Evolutionary conservation across 2,113 vertebrate species (phyloP), one percentile per base, ranked within the genome.

Genomic region (Semnornis frantzii): DNA sequence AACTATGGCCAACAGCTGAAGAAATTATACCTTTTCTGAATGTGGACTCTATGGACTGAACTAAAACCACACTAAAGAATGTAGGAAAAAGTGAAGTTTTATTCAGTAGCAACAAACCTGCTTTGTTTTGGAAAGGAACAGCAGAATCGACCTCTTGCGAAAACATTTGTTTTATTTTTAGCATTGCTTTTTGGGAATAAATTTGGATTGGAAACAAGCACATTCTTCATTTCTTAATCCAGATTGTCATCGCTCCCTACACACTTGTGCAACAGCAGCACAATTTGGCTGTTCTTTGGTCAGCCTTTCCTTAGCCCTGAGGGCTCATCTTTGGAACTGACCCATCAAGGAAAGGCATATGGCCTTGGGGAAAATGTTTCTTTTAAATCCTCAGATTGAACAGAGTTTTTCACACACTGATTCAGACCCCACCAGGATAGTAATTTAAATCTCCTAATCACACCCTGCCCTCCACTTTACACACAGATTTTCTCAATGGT

Each of bases 281-380:
- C 3, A 13, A 72, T 78, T 94, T 94, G 84, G 59, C 83, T 68
- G 62, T 52, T 60, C 69, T 95, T 91, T 74, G 88, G 84, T 93
- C 87, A 92, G 90, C 27, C 64, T 90, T 89, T 93, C 65, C 89
- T 69, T 84, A 94, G 82, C 27, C 64, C 75, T 52, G 60, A 21
- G 91, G 92, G 95, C 70, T 96, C 91, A 95, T 97, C 80, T 94
- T 82, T 30, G 97, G 93, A 96, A 89, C 58, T 95, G 85, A 95
- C 30, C 72, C 68, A 89, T 82, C 60, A 76, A 59, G 83, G 65
- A 89, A 78, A 89, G 27, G 37, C 70, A 82, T 83, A 2, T 13
- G 64, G 46, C 69, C 66, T 84, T 1, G 1, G 59, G 85, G 65
- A 74, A 75, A 92, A 84, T 52, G 44, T 83, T 77, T 92, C 30